Conservation (phyloP, 1,140 invertebrate species). For the Leptonema lineaticorne region DNA sequence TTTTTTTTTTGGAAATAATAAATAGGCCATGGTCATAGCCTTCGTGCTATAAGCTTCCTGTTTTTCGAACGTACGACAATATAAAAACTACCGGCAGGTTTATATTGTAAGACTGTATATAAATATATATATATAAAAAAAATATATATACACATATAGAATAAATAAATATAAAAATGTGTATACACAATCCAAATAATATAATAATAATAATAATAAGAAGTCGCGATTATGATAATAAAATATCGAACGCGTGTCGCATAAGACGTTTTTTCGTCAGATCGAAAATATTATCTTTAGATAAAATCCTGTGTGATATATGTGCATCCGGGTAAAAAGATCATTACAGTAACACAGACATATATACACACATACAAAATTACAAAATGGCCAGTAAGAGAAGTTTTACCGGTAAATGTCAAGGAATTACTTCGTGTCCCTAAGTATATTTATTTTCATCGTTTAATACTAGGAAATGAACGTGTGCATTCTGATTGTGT, state of each 20-base stretch:
- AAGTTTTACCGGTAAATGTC: conserved; percentile 5
- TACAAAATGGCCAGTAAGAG: too few species aligned
- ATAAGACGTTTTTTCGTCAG: not conserved
- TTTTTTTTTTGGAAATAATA: conserved; percentile 1
- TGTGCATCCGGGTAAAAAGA: conserved; percentile 2
- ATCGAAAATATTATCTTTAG: not conserved
- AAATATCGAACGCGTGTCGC: not conserved
- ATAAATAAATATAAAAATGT: not conserved
- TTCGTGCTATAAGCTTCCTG: conserved; percentile 14
- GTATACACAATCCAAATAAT: too few species aligned
- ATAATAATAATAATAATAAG: too few species aligned
- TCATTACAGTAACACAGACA: too few species aligned
- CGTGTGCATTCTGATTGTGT: too few species aligned
- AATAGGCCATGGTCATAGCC: conserved; percentile 8
- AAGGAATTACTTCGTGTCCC: conserved; percentile 4
- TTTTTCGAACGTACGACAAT: conserved; percentile 9
- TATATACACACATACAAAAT: too few species aligned
- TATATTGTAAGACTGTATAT: not conserved
- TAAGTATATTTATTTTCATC: too few species aligned
- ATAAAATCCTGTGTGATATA: conserved; percentile 2
- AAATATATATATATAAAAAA: not conserved
- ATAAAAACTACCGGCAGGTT: conserved; percentile 6
- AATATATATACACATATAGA: not conserved
- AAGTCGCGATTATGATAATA: too few species aligned
- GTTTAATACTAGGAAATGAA: too few species aligned